Evolutionary conservation across 2,113 vertebrate species (phyloP).

Genomic region (Fregata magnificens): DNA sequence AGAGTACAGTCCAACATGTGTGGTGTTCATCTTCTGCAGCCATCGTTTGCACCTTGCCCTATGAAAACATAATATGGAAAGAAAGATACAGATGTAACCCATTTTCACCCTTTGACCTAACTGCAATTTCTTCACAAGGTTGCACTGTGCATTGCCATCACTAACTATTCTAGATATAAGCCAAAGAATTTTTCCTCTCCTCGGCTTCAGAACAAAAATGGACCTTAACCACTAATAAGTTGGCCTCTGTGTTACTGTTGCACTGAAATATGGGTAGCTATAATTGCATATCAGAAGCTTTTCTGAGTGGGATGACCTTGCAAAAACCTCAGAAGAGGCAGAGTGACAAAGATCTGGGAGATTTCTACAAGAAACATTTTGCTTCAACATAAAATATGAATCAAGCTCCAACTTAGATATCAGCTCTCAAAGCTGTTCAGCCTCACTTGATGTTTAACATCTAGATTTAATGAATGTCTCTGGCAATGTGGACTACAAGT

Average conservation of each 20-base stretch:
- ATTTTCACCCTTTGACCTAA: background rate
- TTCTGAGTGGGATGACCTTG: background rate
- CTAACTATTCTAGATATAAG: background rate
- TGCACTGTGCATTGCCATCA: background rate
- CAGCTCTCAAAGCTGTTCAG: background rate
- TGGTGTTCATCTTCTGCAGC: background rate
- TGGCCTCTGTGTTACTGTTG: background rate
- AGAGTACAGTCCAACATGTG: background rate
- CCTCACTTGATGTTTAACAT: constrained; percentile 25
- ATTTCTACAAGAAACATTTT: background rate
- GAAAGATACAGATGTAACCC: background rate
- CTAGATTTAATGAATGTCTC: constrained; percentile 16
- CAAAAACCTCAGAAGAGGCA: background rate
- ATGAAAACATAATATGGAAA: background rate
- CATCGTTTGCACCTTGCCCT: background rate
- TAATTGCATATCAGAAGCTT: background rate
- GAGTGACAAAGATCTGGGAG: background rate
- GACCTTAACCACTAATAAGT: background rate
- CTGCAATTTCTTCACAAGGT: background rate
- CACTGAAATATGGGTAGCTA: background rate
- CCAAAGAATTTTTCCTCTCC: background rate
- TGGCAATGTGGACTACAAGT: background rate
- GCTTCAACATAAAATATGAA: constrained; percentile 18
- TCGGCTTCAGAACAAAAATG: background rate
- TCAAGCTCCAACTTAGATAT: background rate